Percentiles rank a stretch among this genome's conserved stretches.
These are phyloP conservation scores for Prosapia bicincta DNA, from an alignment of 2,888 invertebrate species.

Conservation along the genomic window DNA sequence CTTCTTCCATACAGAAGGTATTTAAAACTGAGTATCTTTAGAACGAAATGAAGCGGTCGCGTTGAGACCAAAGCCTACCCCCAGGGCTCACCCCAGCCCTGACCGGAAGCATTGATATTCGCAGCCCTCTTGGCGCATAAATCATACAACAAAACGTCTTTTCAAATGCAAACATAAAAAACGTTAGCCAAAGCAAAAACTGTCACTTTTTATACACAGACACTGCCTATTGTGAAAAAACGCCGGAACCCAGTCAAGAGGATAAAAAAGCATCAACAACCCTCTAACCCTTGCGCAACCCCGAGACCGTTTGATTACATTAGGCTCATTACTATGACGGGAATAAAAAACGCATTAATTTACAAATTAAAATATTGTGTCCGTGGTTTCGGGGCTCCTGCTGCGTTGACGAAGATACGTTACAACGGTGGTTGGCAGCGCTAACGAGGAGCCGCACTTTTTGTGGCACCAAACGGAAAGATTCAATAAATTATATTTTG, in stretches of 20 bases:
- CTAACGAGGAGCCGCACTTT: not conserved
- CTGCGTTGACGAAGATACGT: not conserved
- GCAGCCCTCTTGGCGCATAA: not conserved
- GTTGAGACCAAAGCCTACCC: too few species aligned
- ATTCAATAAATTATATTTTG: not conserved
- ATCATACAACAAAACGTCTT: constrained; percentile 14
- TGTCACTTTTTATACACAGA: not conserved
- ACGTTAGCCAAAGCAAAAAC: constrained; percentile 18
- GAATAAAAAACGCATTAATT: not conserved
- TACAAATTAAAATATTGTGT: not conserved
- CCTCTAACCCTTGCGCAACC: not conserved
- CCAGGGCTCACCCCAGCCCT: not conserved
- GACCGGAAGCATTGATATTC: constrained; percentile 2
- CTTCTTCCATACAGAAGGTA: too few species aligned
- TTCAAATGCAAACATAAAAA: constrained; percentile 23
- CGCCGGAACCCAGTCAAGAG: not conserved
- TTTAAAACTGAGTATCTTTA: too few species aligned
- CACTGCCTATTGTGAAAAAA: not conserved
- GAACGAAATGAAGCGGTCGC: too few species aligned
- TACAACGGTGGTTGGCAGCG: not conserved
- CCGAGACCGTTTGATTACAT: not conserved
- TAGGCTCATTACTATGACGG: not conserved
- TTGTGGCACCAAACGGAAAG: not conserved
- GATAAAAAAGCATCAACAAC: not conserved
- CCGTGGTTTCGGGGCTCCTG: not conserved